Percentiles rank a stretch among this genome's conserved stretches.
Conservation (phyloP, 2,888 invertebrate species). For the Nomada flava region DNA sequence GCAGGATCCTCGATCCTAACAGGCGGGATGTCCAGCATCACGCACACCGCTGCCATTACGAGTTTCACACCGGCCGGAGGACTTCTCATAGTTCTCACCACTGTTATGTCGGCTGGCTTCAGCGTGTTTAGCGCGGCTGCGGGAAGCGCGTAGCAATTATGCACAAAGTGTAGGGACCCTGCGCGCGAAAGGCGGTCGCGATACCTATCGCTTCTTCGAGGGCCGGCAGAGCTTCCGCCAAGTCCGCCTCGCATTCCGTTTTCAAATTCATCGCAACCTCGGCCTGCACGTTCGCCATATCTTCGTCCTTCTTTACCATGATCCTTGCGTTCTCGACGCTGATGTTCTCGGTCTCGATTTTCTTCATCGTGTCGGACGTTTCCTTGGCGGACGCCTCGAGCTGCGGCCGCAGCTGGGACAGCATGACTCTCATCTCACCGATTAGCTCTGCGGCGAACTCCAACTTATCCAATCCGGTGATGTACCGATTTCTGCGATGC, state of each 20-base stretch:
- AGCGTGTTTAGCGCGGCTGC: constrained; percentile 87
- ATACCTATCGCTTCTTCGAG: constrained; percentile 87
- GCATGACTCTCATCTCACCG: constrained; percentile 80
- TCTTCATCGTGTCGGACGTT: constrained; percentile 85
- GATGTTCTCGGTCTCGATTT: constrained; percentile 86
- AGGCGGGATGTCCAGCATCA: constrained; percentile 86
- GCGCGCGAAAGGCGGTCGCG: background rate
- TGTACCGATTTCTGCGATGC: constrained; percentile 84
- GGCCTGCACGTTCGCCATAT: constrained; percentile 87
- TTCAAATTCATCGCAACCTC: constrained; percentile 86
- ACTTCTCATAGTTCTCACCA: constrained; percentile 89
- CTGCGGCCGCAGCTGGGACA: constrained; percentile 82
- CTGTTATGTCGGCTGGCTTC: constrained; percentile 88
- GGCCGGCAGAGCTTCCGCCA: constrained; percentile 89
- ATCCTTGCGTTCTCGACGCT: constrained; percentile 86
- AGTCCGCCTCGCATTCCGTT: constrained; percentile 88
- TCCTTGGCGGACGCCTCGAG: constrained; percentile 82
- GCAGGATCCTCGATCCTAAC: constrained; percentile 84
- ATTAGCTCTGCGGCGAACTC: constrained; percentile 87
- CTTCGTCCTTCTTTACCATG: constrained; percentile 87
- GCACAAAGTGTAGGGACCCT: too few species aligned
- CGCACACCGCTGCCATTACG: constrained; percentile 87
- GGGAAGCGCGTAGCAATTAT: too few species aligned
- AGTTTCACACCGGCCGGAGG: constrained; percentile 87
- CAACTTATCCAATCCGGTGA: constrained; percentile 87